Evolutionary conservation across 2,113 vertebrate species (phyloP).

Genomic region (Caloenas nicobarica): DNA sequence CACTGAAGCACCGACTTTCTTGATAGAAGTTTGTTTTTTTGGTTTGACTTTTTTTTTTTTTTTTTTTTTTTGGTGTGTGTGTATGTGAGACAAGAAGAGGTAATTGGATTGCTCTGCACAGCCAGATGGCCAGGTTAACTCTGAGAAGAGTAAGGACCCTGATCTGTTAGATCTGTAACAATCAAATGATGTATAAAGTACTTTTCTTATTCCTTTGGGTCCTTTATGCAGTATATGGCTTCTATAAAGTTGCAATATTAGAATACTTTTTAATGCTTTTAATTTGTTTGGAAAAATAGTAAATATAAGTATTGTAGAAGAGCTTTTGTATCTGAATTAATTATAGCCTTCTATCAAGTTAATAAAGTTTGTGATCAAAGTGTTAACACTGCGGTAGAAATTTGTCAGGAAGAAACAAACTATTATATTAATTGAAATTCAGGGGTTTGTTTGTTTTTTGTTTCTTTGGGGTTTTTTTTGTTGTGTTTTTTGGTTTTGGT

Average conservation of each 20-base stretch:
- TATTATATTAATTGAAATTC: not conserved
- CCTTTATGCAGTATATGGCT: not conserved
- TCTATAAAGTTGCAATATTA: not conserved
- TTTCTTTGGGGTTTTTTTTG: no score
- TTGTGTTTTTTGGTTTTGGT: no score
- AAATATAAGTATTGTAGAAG: not conserved
- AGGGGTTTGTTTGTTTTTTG: no score
- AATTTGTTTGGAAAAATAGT: not conserved
- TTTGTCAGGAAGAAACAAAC: not conserved
- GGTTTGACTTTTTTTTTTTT: not conserved
- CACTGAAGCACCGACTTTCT: not conserved
- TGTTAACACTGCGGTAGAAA: not conserved
- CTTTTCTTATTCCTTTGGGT: not conserved
- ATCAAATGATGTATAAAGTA: not conserved
- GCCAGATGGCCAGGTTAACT: not conserved
- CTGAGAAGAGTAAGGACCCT: not conserved
- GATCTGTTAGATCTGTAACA: not conserved
- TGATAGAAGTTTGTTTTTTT: not conserved
- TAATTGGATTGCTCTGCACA: not conserved
- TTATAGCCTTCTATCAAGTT: not conserved
- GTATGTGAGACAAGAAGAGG: not conserved
- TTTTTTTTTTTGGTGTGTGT: not conserved
- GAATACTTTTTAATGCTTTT: not conserved
- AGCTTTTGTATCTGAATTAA: not conserved
- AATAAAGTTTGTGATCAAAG: not conserved